These are phyloP conservation scores for Protaetia brevitarsis DNA, from an alignment of 1,140 invertebrate species.

Conservation along the genomic window DNA sequence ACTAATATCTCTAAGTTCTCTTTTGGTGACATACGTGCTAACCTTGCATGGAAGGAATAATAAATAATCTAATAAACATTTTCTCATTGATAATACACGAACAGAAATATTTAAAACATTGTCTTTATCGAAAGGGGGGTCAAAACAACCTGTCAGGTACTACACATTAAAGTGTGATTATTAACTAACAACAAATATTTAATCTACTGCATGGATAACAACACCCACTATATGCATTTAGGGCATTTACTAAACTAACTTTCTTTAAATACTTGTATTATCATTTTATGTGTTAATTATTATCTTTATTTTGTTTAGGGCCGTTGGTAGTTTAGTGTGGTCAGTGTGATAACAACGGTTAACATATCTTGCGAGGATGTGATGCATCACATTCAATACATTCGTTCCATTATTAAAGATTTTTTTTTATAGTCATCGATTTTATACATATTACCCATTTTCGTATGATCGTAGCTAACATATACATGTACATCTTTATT, in stretches of 20 bases:
- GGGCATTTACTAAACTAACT: constrained; percentile 18
- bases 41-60: constrained; percentile 22
- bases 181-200: constrained; percentile 8
- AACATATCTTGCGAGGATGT: not conserved
- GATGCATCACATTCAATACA: not conserved
- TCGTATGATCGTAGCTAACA: too few relatives aligned
- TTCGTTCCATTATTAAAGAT: too few relatives aligned
- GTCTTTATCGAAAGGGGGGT: constrained; percentile 8
- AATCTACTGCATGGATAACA: constrained; percentile 10
- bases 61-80: constrained; percentile 17
- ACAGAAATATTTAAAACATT: constrained; percentile 2
- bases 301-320: not conserved
- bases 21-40: constrained; percentile 25
- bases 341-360: not conserved
- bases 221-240: constrained; percentile 23
- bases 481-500: too few relatives aligned
- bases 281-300: not conserved
- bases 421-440: not conserved
- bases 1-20: constrained; percentile 26
- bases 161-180: constrained; percentile 14
- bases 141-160: constrained; percentile 8
- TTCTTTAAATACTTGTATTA: constrained; percentile 18
- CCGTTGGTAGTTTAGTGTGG: not conserved
- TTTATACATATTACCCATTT: not conserved
- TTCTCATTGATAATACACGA: constrained; percentile 19